Evolutionary conservation across 2,888 invertebrate genomes (phyloP), one percentile per base, ranked within the genome.

Genomic region (Timema podura): DNA sequence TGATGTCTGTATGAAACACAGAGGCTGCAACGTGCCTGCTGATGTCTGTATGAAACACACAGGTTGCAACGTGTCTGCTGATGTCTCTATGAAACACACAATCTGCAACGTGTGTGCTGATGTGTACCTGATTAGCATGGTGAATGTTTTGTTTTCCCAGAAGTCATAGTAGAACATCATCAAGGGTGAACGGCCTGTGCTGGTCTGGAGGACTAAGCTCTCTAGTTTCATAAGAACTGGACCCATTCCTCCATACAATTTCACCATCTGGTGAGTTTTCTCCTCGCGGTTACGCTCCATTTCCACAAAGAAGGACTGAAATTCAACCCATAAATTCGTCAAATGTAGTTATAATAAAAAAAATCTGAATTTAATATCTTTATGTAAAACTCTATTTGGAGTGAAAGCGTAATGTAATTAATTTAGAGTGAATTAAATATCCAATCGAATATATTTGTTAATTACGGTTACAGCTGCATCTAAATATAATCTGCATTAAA

Each of bases 181-280:
- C 73, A 89, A 87, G 0, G 84, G 80, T 0, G 91, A 90, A 68
- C 83, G 84, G 3, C 95, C 95, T 0, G 91, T 90, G 75, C 90
- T 90, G 2, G 91, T 89, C 72, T 90, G 90, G 30, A 93, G 85
- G 2, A 95, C 91, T 49, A 96, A 82, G 73, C 91, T 91, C 81
- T 96, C 96, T 73, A 96, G 81, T 81, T 96, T 96, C 76, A 90
- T 89, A 13, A 96, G 83, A 70, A 94, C 88, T 0, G 95, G 93
- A 0, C 92, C 91, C 64, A 94, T 84, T 0, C 91, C 90, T 64
- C 90, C 87, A 79, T 94, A 94, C n/a, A 90, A 86, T 67, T 88
- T 87, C 0, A 88, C 84, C 79, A 96, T 85, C 6, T 84, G 81
- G 2, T 89, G 87, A 7, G 91, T 83, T 66, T 90, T 88, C 70